Evolutionary conservation across 2,888 invertebrate genomes (phyloP).

Genomic region (Choristoneura rosaceana): DNA sequence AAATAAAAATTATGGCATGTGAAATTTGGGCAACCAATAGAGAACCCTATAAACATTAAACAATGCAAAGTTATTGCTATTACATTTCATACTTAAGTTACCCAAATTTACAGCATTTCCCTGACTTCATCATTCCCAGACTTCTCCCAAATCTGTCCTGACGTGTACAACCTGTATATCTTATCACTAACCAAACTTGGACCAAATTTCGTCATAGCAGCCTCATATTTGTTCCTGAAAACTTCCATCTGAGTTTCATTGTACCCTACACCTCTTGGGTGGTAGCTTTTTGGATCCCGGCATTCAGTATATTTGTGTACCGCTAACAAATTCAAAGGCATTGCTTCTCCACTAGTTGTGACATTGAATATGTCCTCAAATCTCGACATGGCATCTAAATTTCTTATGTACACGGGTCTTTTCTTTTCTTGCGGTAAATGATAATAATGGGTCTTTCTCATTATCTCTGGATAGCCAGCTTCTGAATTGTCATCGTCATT

Average conservation of each 20-base stretch:
- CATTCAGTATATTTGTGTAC: slow-evolving; percentile 80
- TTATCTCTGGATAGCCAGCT: slow-evolving; percentile 72
- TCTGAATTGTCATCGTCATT: slow-evolving; percentile 76
- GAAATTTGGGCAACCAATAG: no score
- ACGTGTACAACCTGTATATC: slow-evolving; percentile 76
- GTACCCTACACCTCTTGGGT: slow-evolving; percentile 65
- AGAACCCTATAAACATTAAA: background rate
- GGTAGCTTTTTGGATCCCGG: slow-evolving; percentile 70
- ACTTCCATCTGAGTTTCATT: slow-evolving; percentile 79
- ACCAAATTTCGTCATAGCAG: slow-evolving; percentile 81
- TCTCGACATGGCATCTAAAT: slow-evolving; percentile 74
- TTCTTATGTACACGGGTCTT: slow-evolving; percentile 67
- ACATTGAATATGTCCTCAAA: slow-evolving; percentile 76
- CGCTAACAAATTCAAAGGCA: slow-evolving; percentile 71
- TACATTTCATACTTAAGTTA: slow-evolving; percentile 30
- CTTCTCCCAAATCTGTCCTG: slow-evolving; percentile 81
- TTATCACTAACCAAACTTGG: slow-evolving; percentile 77
- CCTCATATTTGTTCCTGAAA: slow-evolving; percentile 81
- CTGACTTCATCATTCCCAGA: slow-evolving; percentile 67
- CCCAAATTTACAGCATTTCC: slow-evolving; percentile 63
- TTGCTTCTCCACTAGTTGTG: slow-evolving; percentile 57
- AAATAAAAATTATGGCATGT: no score
- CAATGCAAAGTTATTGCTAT: background rate
- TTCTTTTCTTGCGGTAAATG: slow-evolving; percentile 61
- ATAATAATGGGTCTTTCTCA: slow-evolving; percentile 79